Evolutionary conservation across 1,140 invertebrate species (phyloP).

Genomic region (Lamellibrachia luymesi): DNA sequence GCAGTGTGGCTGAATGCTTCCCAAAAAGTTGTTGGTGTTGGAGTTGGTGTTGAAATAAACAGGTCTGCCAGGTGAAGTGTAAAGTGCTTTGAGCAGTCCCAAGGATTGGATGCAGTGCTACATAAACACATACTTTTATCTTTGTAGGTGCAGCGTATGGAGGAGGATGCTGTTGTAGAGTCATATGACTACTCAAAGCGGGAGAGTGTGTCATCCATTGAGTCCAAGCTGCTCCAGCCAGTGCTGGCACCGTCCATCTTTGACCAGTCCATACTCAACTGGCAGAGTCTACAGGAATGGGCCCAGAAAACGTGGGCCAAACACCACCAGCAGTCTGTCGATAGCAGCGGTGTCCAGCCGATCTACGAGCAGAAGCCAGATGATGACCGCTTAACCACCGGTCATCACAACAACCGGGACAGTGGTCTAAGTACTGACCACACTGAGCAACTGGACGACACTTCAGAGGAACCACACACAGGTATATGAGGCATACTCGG

Average conservation of each 20-base stretch:
- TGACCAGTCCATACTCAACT: conserved; percentile 53
- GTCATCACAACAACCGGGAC: background rate
- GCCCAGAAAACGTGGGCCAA: conserved; percentile 55
- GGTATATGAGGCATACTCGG: background rate
- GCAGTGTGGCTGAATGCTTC: no score
- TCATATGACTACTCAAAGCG: background rate
- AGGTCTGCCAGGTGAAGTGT: no score
- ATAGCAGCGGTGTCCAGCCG: background rate
- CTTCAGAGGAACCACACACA: background rate
- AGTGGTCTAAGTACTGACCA: background rate
- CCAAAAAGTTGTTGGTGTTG: no score
- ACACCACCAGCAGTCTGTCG: conserved; percentile 31
- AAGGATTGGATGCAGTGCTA: no score
- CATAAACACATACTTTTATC: no score
- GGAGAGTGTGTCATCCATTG: background rate
- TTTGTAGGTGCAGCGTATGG: background rate
- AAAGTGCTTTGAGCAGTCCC: no score
- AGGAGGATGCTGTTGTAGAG: background rate
- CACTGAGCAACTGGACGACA: background rate
- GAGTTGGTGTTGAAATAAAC: no score
- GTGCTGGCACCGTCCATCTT: conserved; percentile 39
- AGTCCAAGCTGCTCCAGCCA: background rate
- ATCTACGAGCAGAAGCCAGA: background rate
- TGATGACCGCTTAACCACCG: background rate
- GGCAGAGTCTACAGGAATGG: conserved; percentile 55